A percentile compares a stretch with the other conserved stretches of the same genome.
These are phyloP conservation scores for Orestias chungarensis DNA, from an alignment of 2,797 vertebrate genomes.

Conservation along the genomic window DNA sequence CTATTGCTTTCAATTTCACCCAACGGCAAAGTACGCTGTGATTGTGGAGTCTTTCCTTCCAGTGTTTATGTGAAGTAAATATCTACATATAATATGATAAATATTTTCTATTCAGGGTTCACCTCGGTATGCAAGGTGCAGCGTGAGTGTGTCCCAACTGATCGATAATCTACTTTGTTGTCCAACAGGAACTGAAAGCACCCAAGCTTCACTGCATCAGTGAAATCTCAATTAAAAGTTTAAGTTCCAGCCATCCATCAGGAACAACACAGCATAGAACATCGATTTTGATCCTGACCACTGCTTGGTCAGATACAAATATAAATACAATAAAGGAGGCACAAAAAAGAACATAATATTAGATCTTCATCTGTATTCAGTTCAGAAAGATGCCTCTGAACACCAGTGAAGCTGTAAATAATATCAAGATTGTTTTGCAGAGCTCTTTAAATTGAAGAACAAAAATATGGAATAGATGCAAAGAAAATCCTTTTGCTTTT, in stretches of 20 bases:
- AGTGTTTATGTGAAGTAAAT: constrained; percentile 2
- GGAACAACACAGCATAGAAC: constrained; percentile 44
- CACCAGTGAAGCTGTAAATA: constrained; percentile 12
- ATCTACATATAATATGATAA: constrained; percentile 1
- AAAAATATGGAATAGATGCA: background rate
- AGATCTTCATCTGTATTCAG: constrained; percentile 23
- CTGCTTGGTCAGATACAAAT: constrained; percentile 39
- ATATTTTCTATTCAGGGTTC: background rate
- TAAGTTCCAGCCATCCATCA: constrained; percentile 67
- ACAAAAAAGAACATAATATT: constrained; percentile 32
- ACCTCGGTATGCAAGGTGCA: background rate
- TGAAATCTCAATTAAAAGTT: constrained; percentile 70
- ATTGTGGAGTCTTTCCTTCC: background rate
- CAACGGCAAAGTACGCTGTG: constrained; percentile 24
- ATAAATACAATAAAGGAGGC: constrained; percentile 39
- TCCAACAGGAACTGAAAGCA: constrained; percentile 24
- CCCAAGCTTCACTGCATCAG: constrained; percentile 26
- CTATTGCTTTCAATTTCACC: constrained; percentile 43
- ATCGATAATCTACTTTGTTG: constrained; percentile 23
- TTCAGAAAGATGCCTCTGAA: constrained; percentile 20
- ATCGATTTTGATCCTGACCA: constrained; percentile 64
- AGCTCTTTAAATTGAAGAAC: background rate
- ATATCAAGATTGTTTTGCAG: constrained; percentile 7
- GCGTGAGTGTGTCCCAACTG: constrained; percentile 2
- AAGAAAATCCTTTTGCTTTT: background rate